Base-by-base conservation (phyloP, 2,113 vertebrate genomes). In the Barnardius zonarius region DNA sequence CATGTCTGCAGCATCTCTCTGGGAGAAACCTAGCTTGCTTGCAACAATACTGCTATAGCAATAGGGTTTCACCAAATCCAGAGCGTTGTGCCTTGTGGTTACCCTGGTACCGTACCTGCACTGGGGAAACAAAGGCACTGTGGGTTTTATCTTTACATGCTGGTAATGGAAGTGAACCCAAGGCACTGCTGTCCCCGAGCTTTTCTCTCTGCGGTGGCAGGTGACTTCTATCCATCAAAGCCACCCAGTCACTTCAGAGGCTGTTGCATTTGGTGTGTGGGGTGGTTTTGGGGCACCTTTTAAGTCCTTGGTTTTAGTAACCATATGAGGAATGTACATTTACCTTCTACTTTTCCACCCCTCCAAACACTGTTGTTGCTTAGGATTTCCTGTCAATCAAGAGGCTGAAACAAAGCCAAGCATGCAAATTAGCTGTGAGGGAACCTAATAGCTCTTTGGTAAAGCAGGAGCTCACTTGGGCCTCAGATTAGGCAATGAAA, bases 261-360 rank as follows among this genome's bases (percentile, higher is more conserved):
- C 31, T 44, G 8, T 13, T 22, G 20, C 4, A 5, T 78, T 78
- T 87, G 37, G 17, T 41, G 77, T 85, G 44, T 46, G 17, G 22
- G 16, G 15, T 61, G n/a, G 1, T 17, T 69, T 68, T 52, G 23
- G 80, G 39, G 44, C 23, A 57, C 0, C 0, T 39, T 4, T 4
- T 4, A 49, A 55, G 27, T 39, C 44, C 20, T 68, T 88, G 13
- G 11, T 7, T 63, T 76, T 75, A 73, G 39, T 24, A 69, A 8
- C 48, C 82, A 25, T 54, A 66, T 70, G 18, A 67, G 64, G 28
- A 83, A 88, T 22, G 44, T 35, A 20, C 8, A 17, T 28, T 25
- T 82, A 62, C 49, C 27, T 11, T 63, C 10, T 19, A 4, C 30
- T 87, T 72, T 9, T 68, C 39, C 5, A 18, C 28, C 12, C 9